Conservation (phyloP, 2,797 vertebrate species). For the Microctenopoma steveboyesi region DNA sequence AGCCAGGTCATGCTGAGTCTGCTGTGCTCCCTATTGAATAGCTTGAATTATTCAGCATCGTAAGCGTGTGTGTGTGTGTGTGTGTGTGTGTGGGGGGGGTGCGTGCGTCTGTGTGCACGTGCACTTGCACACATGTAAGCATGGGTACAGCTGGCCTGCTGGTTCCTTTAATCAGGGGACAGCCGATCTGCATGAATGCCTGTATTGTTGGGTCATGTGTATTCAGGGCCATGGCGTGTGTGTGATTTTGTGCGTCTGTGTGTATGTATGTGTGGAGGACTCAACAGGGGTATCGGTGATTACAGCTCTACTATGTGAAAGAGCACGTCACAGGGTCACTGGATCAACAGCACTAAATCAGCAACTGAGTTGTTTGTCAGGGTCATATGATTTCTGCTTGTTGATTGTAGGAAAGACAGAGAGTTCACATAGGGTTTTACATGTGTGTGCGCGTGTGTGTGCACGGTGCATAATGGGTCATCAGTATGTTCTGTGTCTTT, state of each 20-base stretch:
- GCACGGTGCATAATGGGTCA: conserved; percentile 33
- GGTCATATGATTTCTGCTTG: conserved; percentile 60
- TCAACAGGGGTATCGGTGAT: conserved; percentile 68
- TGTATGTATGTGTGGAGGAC: conserved; percentile 33
- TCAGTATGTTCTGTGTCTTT: conserved; percentile 41
- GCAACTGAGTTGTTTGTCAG: conserved; percentile 60
- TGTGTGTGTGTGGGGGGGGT: neutral
- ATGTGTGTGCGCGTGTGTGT: conserved; percentile 28
- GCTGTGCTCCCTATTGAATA: conserved; percentile 77
- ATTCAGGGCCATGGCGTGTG: conserved; percentile 87
- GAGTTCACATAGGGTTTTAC: conserved; percentile 3
- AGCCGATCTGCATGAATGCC: conserved; percentile 94
- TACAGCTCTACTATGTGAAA: conserved; percentile 64
- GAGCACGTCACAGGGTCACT: conserved; percentile 74
- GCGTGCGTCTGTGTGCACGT: conserved; percentile 8
- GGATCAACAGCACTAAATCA: conserved; percentile 70
- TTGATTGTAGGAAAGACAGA: conserved; percentile 32
- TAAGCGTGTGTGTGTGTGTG: conserved; percentile 54
- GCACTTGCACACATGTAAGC: conserved; percentile 75
- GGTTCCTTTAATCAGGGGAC: conserved; percentile 95
- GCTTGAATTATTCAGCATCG: conserved; percentile 79
- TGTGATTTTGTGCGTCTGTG: conserved; percentile 61
- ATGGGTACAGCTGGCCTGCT: conserved; percentile 96
- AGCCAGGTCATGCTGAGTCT: conserved; percentile 82
- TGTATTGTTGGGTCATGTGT: conserved; percentile 98